A percentile compares a stretch with the other conserved stretches of the same genome.
Evolutionary conservation across 2,797 vertebrate genomes (phyloP).

Genomic region (Chanos chanos): DNA sequence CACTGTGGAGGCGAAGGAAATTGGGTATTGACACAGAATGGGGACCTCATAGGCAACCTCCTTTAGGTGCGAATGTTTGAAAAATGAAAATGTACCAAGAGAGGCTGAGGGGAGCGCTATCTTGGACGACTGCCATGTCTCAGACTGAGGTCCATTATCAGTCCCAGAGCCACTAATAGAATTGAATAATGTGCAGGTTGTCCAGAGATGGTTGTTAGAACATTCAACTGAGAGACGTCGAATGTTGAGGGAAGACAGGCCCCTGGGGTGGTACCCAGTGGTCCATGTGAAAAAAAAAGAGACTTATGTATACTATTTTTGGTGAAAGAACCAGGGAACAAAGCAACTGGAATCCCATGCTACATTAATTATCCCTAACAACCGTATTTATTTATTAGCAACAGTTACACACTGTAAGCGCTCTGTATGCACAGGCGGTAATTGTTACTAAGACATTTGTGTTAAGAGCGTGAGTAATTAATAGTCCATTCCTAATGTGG

Average conservation of each 20-base stretch:
- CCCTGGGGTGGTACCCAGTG: not conserved
- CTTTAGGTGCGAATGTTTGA: constrained; percentile 3
- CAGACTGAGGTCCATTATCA: constrained; percentile 56
- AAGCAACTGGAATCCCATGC: too few relatives aligned
- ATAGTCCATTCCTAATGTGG: too few relatives aligned
- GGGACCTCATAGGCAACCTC: constrained; percentile 21
- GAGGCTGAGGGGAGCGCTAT: constrained; percentile 21
- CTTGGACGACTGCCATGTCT: constrained; percentile 44
- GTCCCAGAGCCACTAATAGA: constrained; percentile 53
- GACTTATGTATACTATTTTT: too few relatives aligned
- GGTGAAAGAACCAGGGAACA: too few relatives aligned
- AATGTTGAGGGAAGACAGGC: constrained; percentile 8
- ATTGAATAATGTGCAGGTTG: constrained; percentile 50
- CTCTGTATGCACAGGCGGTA: too few relatives aligned
- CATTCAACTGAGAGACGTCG: not conserved
- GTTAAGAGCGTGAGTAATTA: too few relatives aligned
- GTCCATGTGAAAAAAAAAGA: not conserved
- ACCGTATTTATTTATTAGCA: too few relatives aligned
- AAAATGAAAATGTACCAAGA: constrained; percentile 12
- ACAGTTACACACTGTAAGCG: too few relatives aligned
- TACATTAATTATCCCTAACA: too few relatives aligned
- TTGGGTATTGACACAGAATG: constrained; percentile 14
- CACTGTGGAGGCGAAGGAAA: too few relatives aligned
- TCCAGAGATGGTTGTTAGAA: constrained; percentile 39
- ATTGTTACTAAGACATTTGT: too few relatives aligned